Conservation (phyloP, 2,888 invertebrate species). For the Thymelicus sylvestris region DNA sequence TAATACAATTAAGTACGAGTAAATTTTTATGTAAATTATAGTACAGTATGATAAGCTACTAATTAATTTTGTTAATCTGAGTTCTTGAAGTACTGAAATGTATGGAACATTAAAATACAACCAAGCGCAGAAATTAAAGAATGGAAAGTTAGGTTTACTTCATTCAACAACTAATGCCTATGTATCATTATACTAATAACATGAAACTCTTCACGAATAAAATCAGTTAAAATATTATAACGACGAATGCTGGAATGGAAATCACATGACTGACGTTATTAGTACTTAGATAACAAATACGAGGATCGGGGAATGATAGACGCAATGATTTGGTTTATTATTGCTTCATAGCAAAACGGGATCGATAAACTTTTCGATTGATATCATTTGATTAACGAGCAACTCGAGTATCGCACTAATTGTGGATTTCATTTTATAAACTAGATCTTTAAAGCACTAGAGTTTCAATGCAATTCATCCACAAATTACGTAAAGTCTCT, state of each 20-base stretch:
- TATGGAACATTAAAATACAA: too few relatives aligned
- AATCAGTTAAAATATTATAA: constrained; percentile 7
- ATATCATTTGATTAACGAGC: constrained; percentile 30
- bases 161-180: too few relatives aligned
- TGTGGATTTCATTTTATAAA: constrained; percentile 56
- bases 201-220: not conserved
- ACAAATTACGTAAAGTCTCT: constrained; percentile 78
- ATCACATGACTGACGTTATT: not conserved
- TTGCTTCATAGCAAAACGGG: constrained; percentile 14
- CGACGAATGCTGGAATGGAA: not conserved
- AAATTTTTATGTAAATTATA: too few relatives aligned
- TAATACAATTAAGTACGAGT: too few relatives aligned
- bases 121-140: too few relatives aligned
- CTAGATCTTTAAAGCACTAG: constrained; percentile 54
- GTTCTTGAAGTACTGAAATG: too few relatives aligned
- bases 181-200: too few relatives aligned
- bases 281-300: constrained; percentile 8
- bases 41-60: too few relatives aligned
- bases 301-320: not conserved
- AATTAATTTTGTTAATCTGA: too few relatives aligned
- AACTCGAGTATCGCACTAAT: constrained; percentile 39
- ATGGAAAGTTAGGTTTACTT: too few relatives aligned
- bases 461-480: constrained; percentile 70
- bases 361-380: constrained; percentile 28
- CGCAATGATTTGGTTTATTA: constrained; percentile 18